A percentile compares a stretch with the other conserved stretches of the same genome.
phyloP scores from a whole-genome alignment of 2,888 invertebrate species.

The Gymnoscelis rufifasciata region DNA sequence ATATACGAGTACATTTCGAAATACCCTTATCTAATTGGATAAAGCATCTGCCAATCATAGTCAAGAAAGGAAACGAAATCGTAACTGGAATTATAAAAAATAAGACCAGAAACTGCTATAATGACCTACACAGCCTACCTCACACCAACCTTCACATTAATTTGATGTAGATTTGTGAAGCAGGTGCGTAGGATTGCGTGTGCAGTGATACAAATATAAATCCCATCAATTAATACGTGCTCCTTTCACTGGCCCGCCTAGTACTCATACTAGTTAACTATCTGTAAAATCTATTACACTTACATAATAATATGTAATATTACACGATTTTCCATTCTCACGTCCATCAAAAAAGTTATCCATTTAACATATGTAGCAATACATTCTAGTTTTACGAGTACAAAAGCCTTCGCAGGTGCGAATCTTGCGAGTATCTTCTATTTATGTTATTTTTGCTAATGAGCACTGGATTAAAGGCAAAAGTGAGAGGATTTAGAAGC shows the following conservation, averaged over 20 bases:
- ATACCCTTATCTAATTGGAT: not conserved
- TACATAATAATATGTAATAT: conserved; percentile 25
- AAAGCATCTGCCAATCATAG: too few relatives aligned
- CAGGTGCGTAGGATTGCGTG: conserved; percentile 42
- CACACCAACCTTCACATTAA: not conserved
- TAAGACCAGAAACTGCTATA: too few relatives aligned
- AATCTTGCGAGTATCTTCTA: conserved; percentile 4
- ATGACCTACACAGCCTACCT: not conserved
- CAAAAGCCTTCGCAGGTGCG: conserved; percentile 10
- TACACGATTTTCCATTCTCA: conserved; percentile 32
- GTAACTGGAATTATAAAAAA: too few relatives aligned
- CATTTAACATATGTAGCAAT: conserved; percentile 31
- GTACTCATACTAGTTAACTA: conserved; percentile 14
- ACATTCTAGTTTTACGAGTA: conserved; percentile 15
- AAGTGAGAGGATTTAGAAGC: conserved; percentile 15
- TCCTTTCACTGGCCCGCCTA: conserved; percentile 55
- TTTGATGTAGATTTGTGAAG: conserved; percentile 3
- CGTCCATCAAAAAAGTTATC: conserved; percentile 35
- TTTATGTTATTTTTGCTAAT: conserved; percentile 16
- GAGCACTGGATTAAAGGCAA: conserved; percentile 3
- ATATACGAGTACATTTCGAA: not conserved
- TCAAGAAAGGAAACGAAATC: too few relatives aligned
- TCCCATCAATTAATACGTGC: conserved; percentile 49
- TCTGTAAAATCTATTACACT: conserved; percentile 12
- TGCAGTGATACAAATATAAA: conserved; percentile 64